phyloP scores from a whole-genome alignment of 2,797 vertebrate genomes.

The Decapterus maruadsi region DNA sequence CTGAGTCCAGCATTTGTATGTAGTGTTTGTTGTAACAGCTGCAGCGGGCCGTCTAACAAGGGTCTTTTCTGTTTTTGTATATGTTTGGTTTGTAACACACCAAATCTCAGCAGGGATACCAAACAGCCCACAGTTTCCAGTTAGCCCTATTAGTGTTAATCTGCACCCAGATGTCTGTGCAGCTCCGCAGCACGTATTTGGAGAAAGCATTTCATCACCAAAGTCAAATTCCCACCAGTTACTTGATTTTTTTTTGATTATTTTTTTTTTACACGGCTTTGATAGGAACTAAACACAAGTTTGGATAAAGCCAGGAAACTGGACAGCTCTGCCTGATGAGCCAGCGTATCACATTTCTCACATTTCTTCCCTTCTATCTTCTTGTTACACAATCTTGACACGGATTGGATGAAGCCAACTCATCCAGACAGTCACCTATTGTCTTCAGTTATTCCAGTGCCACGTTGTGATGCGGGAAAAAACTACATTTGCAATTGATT shows the following conservation, averaged over 20 bases:
- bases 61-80: conserved; percentile 52
- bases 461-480: conserved; percentile 4
- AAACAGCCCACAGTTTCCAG: conserved; percentile 45
- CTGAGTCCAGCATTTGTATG: conserved; percentile 49
- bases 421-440: not conserved
- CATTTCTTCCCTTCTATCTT: conserved; percentile 9
- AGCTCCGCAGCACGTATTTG: conserved; percentile 3
- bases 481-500: not conserved
- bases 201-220: conserved; percentile 38
- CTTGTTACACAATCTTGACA: conserved; percentile 36
- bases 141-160: conserved; percentile 39
- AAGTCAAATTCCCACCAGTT: conserved; percentile 14
- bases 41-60: conserved; percentile 38
- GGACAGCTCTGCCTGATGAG: not conserved
- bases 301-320: conserved; percentile 8
- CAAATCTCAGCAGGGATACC: conserved; percentile 52
- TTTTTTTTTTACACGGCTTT: conserved; percentile 16
- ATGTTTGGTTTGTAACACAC: conserved; percentile 65
- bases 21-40: conserved; percentile 75
- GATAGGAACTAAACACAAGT: conserved; percentile 20
- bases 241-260: conserved; percentile 10
- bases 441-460: not conserved
- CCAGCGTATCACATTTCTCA: conserved; percentile 24
- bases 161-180: conserved; percentile 32
- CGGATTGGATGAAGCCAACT: conserved; percentile 16